Conservation (phyloP, 2,113 vertebrate genomes). For the Vidua macroura region DNA sequence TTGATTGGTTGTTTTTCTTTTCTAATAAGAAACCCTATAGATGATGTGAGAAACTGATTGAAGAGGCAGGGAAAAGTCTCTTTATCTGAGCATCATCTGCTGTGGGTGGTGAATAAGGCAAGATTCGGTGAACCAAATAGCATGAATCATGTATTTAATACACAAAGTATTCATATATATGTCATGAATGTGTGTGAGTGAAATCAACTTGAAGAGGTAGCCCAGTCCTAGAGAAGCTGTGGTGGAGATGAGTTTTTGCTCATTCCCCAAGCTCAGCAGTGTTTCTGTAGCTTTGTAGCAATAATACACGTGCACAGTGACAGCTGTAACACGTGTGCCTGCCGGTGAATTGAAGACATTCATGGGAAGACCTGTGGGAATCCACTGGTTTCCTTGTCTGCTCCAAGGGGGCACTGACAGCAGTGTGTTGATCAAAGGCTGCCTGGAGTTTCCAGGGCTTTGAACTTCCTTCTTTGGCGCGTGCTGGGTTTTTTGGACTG, state of each 20-base stretch:
- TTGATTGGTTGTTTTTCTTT: background rate
- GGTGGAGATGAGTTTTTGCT: background rate
- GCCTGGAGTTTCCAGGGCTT: background rate
- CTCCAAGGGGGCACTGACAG: background rate
- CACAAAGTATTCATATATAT: background rate
- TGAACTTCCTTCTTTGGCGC: background rate
- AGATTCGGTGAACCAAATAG: background rate
- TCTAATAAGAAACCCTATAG: background rate
- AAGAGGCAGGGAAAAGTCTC: background rate
- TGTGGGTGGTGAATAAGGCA: background rate
- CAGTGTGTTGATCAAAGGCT: background rate
- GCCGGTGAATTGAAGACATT: background rate
- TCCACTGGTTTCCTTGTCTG: background rate
- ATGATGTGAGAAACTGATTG: background rate
- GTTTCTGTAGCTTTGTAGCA: background rate
- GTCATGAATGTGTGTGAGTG: background rate
- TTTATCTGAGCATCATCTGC: background rate
- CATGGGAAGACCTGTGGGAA: background rate
- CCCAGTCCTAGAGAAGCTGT: background rate
- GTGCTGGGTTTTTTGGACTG: background rate
- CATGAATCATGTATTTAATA: background rate
- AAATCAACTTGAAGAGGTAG: background rate
- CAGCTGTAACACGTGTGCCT: accelerated
- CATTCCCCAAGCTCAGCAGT: background rate
- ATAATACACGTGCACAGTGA: background rate